Conservation (phyloP, 92 coral and sea anemone species). For the Palythoa grandis region DNA sequence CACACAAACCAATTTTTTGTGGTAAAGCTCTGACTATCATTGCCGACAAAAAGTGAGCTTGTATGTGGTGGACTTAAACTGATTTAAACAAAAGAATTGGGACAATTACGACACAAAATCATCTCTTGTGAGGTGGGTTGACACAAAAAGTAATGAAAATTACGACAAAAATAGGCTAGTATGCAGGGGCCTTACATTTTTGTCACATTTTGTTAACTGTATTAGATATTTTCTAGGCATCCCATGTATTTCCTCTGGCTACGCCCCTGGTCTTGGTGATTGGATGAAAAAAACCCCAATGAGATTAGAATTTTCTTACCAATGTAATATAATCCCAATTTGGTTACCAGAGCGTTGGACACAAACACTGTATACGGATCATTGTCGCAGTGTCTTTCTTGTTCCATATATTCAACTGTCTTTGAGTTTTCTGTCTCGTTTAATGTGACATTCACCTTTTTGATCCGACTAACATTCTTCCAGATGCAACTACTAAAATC, state of each 20-base stretch:
- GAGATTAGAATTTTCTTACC: constrained; percentile 57
- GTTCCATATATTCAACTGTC: constrained; percentile 37
- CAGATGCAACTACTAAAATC: constrained; percentile 68
- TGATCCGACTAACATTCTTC: constrained; percentile 36
- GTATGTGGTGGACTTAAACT: not conserved
- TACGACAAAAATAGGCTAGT: too few species aligned
- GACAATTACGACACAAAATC: too few species aligned
- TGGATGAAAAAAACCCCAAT: too few species aligned
- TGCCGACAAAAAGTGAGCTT: not conserved
- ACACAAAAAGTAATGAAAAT: not conserved
- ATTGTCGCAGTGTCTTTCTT: constrained; percentile 62
- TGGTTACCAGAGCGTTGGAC: constrained; percentile 59
- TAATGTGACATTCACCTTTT: constrained; percentile 15
- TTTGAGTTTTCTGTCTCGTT: constrained; percentile 41
- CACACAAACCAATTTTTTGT: too few species aligned
- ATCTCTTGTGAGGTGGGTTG: not conserved
- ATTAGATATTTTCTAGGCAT: too few species aligned
- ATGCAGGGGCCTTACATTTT: too few species aligned
- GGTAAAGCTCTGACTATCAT: too few species aligned
- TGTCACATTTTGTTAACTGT: too few species aligned
- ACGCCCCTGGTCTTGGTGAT: too few species aligned
- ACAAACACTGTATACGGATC: constrained; percentile 77
- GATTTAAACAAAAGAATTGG: not conserved
- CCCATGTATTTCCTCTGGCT: too few species aligned
- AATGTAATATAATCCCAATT: constrained; percentile 68